Evolutionary conservation across 2,888 invertebrate genomes (phyloP).

Genomic region (Xestia sexstrigata): DNA sequence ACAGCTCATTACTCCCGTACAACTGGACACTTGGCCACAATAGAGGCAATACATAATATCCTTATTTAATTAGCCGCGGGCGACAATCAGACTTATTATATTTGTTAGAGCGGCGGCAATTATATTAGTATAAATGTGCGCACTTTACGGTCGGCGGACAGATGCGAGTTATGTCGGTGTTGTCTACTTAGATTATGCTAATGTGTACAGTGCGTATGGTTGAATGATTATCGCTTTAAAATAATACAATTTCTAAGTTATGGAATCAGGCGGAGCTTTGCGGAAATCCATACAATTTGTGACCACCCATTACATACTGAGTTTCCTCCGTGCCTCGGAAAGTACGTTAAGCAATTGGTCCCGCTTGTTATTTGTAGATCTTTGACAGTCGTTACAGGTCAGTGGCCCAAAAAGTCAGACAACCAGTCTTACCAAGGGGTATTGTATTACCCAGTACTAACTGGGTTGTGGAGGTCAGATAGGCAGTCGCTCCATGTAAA

Average conservation of each 20-base stretch:
- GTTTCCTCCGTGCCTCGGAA: too few species aligned
- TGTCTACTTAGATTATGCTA: conserved; percentile 19
- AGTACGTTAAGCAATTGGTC: too few species aligned
- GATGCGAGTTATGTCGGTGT: not conserved
- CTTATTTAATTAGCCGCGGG: conserved; percentile 52
- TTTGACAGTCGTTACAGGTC: too few species aligned
- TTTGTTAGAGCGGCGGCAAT: conserved; percentile 43
- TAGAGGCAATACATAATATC: conserved; percentile 38
- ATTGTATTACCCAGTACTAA: too few species aligned
- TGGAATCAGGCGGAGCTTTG: not conserved
- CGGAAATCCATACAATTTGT: not conserved
- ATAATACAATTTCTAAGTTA: not conserved
- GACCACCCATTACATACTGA: too few species aligned
- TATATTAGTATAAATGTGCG: conserved; percentile 43
- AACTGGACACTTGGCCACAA: conserved; percentile 17
- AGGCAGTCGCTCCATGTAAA: too few species aligned
- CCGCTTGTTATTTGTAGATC: too few species aligned
- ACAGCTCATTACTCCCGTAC: not conserved
- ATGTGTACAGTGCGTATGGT: not conserved
- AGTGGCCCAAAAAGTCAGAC: too few species aligned
- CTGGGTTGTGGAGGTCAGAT: too few species aligned
- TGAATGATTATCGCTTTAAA: not conserved
- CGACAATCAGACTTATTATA: conserved; percentile 48
- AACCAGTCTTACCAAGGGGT: too few species aligned
- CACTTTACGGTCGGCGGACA: conserved; percentile 8